Conservation (phyloP, 2,113 vertebrate genomes). For the Upupa epops region DNA sequence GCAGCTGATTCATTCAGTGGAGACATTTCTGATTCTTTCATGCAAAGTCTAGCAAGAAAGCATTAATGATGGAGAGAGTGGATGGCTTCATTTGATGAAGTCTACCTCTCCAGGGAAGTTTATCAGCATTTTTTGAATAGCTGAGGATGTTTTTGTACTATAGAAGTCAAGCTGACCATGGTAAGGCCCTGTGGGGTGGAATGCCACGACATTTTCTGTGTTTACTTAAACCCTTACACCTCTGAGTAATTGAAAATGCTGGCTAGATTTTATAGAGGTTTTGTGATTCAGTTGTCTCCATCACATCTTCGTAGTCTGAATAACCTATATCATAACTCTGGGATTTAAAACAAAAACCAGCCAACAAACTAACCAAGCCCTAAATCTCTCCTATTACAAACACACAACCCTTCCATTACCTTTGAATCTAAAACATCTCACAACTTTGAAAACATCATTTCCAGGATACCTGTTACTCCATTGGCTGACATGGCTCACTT, state of each 20-base stretch:
- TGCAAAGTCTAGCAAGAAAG: neutral
- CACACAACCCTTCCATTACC: neutral
- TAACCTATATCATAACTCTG: neutral
- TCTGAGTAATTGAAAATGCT: slow-evolving; percentile 30
- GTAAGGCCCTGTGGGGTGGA: slow-evolving; percentile 1
- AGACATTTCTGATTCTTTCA: neutral
- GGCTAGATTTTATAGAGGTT: slow-evolving; percentile 34
- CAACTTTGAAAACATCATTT: neutral
- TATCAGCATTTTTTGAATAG: slow-evolving; percentile 25
- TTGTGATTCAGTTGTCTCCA: slow-evolving; percentile 26
- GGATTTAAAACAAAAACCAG: slow-evolving; percentile 16
- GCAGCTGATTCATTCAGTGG: neutral
- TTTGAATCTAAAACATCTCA: neutral
- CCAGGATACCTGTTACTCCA: neutral
- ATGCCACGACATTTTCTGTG: slow-evolving; percentile 36
- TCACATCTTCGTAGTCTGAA: neutral
- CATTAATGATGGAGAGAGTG: neutral
- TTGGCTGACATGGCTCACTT: neutral
- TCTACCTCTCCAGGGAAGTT: slow-evolving; percentile 8
- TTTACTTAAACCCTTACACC: slow-evolving; percentile 49
- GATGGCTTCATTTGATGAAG: neutral
- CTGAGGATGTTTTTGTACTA: slow-evolving; percentile 48
- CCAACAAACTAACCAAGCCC: neutral
- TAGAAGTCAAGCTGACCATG: neutral
- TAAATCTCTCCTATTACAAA: neutral